Percentiles rank a stretch among this genome's conserved stretches.
phyloP scores from a whole-genome alignment of 2,797 vertebrate species.

The Falco cherrug region DNA sequence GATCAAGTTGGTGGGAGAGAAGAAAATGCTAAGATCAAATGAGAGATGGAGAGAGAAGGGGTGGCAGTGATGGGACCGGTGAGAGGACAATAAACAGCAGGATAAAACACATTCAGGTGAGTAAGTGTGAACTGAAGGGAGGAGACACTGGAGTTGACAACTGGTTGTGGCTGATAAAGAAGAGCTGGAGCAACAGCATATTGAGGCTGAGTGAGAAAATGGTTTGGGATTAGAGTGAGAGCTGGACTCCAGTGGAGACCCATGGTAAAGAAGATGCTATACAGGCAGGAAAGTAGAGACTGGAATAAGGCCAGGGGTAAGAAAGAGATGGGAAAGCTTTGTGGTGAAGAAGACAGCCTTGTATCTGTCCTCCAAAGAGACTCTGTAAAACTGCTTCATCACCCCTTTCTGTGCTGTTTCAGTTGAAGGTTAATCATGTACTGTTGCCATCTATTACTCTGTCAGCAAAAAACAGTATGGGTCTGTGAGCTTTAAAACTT shows the following conservation, averaged over 20 bases:
- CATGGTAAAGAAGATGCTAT: not conserved
- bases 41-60: not conserved
- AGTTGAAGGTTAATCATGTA: not conserved
- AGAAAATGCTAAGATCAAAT: not conserved
- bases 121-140: not conserved
- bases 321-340: not conserved
- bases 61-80: not conserved
- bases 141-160: not conserved
- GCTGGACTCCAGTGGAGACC: not conserved
- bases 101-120: not conserved
- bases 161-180: not conserved
- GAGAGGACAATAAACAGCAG: not conserved
- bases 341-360: not conserved
- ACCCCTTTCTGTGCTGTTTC: rapidly evolving
- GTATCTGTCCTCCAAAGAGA: not conserved
- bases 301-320: not conserved
- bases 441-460: not conserved
- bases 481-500: not conserved
- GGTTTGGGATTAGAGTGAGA: not conserved
- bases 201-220: not conserved
- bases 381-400: not conserved
- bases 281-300: not conserved
- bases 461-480: not conserved
- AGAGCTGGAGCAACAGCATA: not conserved
- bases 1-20: not conserved